phyloP scores from a whole-genome alignment of 2,113 vertebrate genomes.

The Pedetes capensis region DNA sequence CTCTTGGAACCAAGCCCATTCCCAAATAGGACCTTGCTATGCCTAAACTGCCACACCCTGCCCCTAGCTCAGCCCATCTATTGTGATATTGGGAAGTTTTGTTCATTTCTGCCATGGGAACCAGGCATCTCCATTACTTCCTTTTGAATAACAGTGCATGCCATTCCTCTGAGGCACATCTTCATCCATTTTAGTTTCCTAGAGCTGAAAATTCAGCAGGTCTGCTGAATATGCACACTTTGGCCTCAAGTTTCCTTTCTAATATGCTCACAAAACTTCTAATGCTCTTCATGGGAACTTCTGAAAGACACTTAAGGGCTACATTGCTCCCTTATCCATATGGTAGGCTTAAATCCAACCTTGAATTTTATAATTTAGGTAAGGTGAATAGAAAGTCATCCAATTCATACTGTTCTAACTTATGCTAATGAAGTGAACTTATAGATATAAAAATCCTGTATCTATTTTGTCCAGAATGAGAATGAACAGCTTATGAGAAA shows the following conservation, averaged over 20 bases:
- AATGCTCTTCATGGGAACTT: constrained; percentile 69
- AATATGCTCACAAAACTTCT: constrained; percentile 68
- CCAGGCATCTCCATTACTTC: constrained; percentile 40
- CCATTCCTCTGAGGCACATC: constrained; percentile 58
- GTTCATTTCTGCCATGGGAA: background rate
- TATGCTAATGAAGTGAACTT: constrained; percentile 69
- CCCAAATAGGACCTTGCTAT: background rate
- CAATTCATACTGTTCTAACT: constrained; percentile 56
- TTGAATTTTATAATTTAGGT: constrained; percentile 58
- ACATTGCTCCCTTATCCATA: constrained; percentile 69
- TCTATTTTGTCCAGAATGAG: constrained; percentile 32
- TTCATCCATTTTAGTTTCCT: constrained; percentile 54
- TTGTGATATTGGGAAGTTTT: background rate
- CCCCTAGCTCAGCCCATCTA: background rate
- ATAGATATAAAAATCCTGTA: background rate
- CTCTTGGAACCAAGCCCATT: background rate
- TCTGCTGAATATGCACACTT: constrained; percentile 69
- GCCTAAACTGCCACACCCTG: background rate
- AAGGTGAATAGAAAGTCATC: constrained; percentile 72
- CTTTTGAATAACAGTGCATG: constrained; percentile 41
- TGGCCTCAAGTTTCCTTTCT: constrained; percentile 48
- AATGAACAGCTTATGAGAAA: constrained; percentile 1
- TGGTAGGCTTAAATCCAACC: constrained; percentile 61
- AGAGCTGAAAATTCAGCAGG: constrained; percentile 37
- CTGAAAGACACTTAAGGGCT: constrained; percentile 69